Conservation (phyloP, 2,797 vertebrate genomes). For the Arnoldichthys spilopterus region DNA sequence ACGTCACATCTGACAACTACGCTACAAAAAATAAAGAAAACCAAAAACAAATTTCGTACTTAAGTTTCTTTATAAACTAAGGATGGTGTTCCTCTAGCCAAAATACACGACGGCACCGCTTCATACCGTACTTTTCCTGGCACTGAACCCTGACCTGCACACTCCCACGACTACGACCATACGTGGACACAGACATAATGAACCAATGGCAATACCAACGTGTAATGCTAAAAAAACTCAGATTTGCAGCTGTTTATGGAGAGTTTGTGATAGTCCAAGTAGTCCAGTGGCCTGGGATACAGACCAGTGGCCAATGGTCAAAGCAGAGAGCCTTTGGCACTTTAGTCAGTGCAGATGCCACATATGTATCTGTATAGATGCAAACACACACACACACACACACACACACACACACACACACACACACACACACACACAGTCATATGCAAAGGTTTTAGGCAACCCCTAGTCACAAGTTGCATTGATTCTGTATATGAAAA, state of each 20-base stretch:
- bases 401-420: too few species aligned
- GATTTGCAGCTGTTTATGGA: conserved; percentile 41
- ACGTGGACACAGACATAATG: conserved; percentile 10
- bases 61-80: conserved; percentile 44
- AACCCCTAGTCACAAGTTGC: too few species aligned
- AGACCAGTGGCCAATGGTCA: neutral
- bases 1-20: conserved; percentile 52
- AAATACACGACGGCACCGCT: conserved; percentile 28
- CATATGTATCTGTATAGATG: too few species aligned
- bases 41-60: conserved; percentile 40
- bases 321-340: neutral
- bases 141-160: conserved; percentile 47
- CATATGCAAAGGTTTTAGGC: too few species aligned
- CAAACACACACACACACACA: too few species aligned
- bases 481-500: too few species aligned
- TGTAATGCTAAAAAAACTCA: conserved; percentile 27
- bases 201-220: neutral
- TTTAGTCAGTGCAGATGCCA: neutral
- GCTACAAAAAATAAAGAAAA: conserved; percentile 50
- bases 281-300: conserved; percentile 8
- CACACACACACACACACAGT: too few species aligned
- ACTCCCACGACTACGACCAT: neutral
- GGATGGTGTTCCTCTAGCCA: conserved; percentile 32
- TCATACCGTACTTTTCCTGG: conserved; percentile 38
- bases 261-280: conserved; percentile 45